These are phyloP conservation scores for Serripes groenlandicus DNA, from an alignment of 2,888 invertebrate species.

Conservation along the genomic window DNA sequence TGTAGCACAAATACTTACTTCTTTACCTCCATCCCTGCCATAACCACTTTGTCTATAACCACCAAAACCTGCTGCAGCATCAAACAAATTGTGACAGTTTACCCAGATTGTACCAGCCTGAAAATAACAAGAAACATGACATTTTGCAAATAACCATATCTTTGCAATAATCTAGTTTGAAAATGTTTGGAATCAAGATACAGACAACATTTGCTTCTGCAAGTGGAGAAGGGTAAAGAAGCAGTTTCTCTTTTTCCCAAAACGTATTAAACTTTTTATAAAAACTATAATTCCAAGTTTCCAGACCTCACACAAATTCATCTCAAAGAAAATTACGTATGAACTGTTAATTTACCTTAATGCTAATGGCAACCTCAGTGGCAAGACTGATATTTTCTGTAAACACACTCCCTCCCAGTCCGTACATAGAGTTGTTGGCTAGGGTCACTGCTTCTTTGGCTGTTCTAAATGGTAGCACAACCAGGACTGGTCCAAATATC, in stretches of 20 bases:
- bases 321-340: too few species aligned
- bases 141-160: background rate
- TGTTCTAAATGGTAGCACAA: slow-evolving; percentile 88
- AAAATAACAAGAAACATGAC: slow-evolving; percentile 6
- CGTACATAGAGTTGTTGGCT: slow-evolving; percentile 88
- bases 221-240: too few species aligned
- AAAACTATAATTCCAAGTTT: too few species aligned
- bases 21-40: slow-evolving; percentile 88
- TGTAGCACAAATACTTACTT: slow-evolving; percentile 83
- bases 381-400: slow-evolving; percentile 88
- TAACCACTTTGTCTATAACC: slow-evolving; percentile 88
- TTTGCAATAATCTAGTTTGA: background rate
- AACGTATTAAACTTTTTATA: too few species aligned
- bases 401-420: slow-evolving; percentile 88
- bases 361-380: slow-evolving; percentile 88
- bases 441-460: slow-evolving; percentile 88
- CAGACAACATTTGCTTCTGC: too few species aligned
- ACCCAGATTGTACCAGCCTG: slow-evolving; percentile 88
- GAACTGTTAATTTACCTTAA: slow-evolving; percentile 85
- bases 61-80: slow-evolving; percentile 87
- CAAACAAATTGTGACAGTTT: slow-evolving; percentile 88
- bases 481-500: slow-evolving; percentile 87
- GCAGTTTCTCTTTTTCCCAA: slow-evolving; percentile 3
- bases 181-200: background rate
- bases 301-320: too few species aligned